Evolutionary conservation across 2,888 invertebrate species (phyloP), one percentile per base, ranked within the genome.

Genomic region (Tupiocoris notatus): DNA sequence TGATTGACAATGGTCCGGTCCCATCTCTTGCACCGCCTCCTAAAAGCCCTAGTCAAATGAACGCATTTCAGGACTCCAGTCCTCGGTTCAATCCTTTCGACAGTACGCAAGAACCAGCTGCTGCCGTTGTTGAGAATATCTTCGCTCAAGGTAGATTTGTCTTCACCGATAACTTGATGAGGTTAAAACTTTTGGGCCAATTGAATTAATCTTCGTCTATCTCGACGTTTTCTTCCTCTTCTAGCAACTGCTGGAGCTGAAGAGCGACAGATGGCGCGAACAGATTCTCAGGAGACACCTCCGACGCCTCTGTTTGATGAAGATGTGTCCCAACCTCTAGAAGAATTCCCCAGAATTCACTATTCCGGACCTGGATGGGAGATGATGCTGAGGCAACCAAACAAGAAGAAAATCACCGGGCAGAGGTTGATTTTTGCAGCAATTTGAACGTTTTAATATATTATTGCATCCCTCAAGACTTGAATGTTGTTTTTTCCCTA

Each of bases 221-320:
- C 7, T 9, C 7, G 7, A 54, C 12, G 7, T 9, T 54, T 54
- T 54, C 12, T 9, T 54, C 7, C 54, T 59, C 59, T 39, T 39
- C 17, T n/a, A 77, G 77, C 75, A 21, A 57, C 75, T 20, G 68
- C 75, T 21, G 58, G 58, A 25, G 79, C 66, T 16, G 67, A 70
- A 24, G 77, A 71, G 56, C 74, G 65, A 67, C 79, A 77, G 39
- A 56, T 83, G 56, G 81, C 82, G 75, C 78, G 84, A 71, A 83
- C 84, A 0, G 86, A 86, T 81, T 90, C 89, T 0, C 88, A 91
- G 84, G 94, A 94, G 84, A 92, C 93, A 1, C 95, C 95, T 39
- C 93, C 94, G n/a, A 95, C 95, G 12, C 96, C 96, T 12, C 86
- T 97, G 23, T 97, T 92, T 84, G 97, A 97, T 83, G 96, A 96